Conservation (phyloP, 2,888 invertebrate genomes). For the Pristionchus entomophagus region DNA sequence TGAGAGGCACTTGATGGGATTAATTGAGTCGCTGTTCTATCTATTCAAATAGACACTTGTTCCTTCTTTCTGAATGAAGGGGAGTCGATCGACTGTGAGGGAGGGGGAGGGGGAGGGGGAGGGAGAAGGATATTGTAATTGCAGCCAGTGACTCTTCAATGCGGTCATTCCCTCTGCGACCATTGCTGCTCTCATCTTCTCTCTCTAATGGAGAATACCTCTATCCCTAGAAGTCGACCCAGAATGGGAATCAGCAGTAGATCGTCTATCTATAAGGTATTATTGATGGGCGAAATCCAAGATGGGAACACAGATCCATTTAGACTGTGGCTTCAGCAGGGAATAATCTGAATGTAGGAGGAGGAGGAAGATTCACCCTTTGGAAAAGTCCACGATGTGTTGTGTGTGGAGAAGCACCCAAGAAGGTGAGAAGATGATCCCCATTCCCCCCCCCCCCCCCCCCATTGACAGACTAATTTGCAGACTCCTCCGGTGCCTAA, state of each 20-base stretch:
- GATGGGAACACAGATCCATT: no score
- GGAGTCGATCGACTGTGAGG: no score
- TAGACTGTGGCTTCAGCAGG: neutral
- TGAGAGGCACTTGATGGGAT: neutral
- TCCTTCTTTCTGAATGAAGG: no score
- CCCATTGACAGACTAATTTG: neutral
- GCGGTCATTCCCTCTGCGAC: conserved; percentile 36
- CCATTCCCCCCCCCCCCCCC: neutral
- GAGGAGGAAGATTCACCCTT: neutral
- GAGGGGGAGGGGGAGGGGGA: no score
- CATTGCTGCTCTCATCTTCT: conserved; percentile 11
- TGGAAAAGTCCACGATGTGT: conserved; percentile 41
- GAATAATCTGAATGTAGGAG: neutral
- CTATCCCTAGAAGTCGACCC: neutral
- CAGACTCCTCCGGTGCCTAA: conserved; percentile 43
- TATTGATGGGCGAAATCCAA: neutral
- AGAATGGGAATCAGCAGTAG: conserved; percentile 41
- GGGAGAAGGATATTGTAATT: neutral
- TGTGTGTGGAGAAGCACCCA: conserved; percentile 41
- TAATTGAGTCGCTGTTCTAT: neutral
- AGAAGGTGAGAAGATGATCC: conserved; percentile 19
- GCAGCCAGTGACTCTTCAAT: conserved; percentile 46
- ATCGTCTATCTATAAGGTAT: conserved; percentile 36
- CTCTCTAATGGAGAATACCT: neutral
- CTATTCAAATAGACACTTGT: neutral